Conservation (phyloP, 2,113 vertebrate genomes). For the Hoplias malabaricus region DNA sequence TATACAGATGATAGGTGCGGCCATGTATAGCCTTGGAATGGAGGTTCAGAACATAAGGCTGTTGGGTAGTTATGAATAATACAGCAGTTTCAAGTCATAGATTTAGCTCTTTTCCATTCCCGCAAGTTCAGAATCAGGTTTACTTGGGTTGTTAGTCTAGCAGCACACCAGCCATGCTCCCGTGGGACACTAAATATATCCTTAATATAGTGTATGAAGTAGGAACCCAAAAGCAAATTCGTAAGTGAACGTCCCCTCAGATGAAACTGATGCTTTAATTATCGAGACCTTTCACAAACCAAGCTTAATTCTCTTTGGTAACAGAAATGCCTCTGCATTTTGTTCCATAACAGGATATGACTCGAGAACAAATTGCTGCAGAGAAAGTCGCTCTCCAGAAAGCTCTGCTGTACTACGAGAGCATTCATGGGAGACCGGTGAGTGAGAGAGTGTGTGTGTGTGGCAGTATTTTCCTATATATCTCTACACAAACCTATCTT, state of each 20-base stretch:
- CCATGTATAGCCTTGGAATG: background rate
- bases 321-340: constrained; percentile 19
- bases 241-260: background rate
- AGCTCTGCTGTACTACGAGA: constrained; percentile 90
- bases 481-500: background rate
- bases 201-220: background rate
- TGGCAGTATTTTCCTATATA: background rate
- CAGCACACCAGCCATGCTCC: background rate
- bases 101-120: background rate
- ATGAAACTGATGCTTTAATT: background rate
- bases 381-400: constrained; percentile 95
- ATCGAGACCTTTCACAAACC: background rate
- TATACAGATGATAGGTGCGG: no score
- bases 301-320: background rate
- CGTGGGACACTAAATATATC: background rate
- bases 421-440: constrained; percentile 92
- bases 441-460: constrained; percentile 53
- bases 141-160: background rate
- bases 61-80: background rate
- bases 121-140: background rate
- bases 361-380: constrained; percentile 88
- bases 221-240: background rate
- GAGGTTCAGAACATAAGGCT: background rate
- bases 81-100: background rate
- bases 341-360: constrained; percentile 90